A percentile compares a stretch with the other conserved stretches of the same genome.
These are phyloP conservation scores for Encarsia formosa DNA, from an alignment of 2,888 invertebrate species.

Conservation along the genomic window DNA sequence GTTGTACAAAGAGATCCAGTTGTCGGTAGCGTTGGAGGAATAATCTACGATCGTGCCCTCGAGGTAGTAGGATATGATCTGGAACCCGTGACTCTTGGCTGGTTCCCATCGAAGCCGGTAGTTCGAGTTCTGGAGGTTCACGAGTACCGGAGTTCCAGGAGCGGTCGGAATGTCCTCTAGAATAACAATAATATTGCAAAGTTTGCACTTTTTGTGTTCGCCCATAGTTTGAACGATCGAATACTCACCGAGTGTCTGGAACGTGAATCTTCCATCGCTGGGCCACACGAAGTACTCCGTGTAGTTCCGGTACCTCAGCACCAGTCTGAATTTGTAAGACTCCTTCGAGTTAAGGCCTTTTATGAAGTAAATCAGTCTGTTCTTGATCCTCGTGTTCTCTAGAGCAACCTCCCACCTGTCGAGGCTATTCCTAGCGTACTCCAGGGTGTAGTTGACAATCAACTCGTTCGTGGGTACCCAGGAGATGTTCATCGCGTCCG, in stretches of 20 bases:
- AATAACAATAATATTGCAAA: conserved; percentile 5
- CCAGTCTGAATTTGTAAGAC: conserved; percentile 71
- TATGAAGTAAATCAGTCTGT: conserved; percentile 41
- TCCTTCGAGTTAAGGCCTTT: conserved; percentile 67
- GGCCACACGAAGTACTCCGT: conserved; percentile 69
- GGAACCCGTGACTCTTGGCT: conserved; percentile 72
- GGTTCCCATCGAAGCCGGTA: conserved; percentile 80
- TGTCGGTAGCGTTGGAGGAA: conserved; percentile 30
- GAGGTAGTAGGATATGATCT: conserved; percentile 69
- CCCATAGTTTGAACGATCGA: background rate
- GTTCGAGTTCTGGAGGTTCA: conserved; percentile 67
- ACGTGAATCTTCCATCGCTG: conserved; percentile 64
- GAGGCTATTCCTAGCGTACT: conserved; percentile 54
- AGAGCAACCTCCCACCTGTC: conserved; percentile 50
- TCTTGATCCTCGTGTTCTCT: conserved; percentile 29
- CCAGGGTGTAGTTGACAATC: conserved; percentile 50
- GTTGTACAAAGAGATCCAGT: conserved; percentile 69
- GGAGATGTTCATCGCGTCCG: conserved; percentile 61
- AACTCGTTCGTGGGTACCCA: conserved; percentile 64
- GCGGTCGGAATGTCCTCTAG: conserved; percentile 73
- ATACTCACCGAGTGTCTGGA: conserved; percentile 72
- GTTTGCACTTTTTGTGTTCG: background rate
- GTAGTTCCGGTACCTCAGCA: conserved; percentile 61
- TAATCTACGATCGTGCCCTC: conserved; percentile 59
- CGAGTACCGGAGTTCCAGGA: conserved; percentile 73